These are phyloP conservation scores for Chloroceryle inda DNA, from an alignment of 2,797 vertebrate species.

Conservation along the genomic window DNA sequence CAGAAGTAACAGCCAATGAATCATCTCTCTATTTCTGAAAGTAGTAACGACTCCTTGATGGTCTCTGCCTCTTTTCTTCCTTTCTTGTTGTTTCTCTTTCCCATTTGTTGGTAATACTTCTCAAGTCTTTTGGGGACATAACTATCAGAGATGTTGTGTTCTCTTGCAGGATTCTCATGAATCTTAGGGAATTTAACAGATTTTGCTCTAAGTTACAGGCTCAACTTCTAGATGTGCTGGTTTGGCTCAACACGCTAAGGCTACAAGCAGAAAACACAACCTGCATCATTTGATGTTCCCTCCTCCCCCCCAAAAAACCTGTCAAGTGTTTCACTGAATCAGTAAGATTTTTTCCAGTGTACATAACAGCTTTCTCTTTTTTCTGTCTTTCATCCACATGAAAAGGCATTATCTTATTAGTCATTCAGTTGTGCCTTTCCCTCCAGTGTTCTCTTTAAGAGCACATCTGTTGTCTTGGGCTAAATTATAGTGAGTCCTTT, in stretches of 20 bases:
- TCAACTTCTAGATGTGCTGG: neutral
- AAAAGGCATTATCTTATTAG: neutral
- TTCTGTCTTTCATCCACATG: neutral
- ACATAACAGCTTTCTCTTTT: neutral
- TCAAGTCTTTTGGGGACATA: neutral
- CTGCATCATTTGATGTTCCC: neutral
- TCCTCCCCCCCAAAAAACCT: neutral
- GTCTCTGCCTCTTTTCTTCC: neutral
- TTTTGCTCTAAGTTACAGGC: neutral
- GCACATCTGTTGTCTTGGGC: constrained; percentile 31
- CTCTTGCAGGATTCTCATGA: neutral
- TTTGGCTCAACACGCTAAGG: neutral
- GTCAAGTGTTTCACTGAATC: neutral
- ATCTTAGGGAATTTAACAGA: neutral
- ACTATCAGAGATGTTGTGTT: neutral
- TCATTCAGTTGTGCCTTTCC: neutral
- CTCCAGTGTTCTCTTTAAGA: neutral
- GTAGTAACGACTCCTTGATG: neutral
- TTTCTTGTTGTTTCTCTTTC: neutral
- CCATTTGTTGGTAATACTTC: neutral
- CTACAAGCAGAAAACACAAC: neutral
- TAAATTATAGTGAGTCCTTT: neutral
- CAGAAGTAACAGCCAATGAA: neutral
- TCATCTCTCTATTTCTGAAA: neutral
- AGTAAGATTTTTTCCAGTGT: neutral